Conservation (phyloP, 2,797 vertebrate species). For the Cirrhinus molitorella region DNA sequence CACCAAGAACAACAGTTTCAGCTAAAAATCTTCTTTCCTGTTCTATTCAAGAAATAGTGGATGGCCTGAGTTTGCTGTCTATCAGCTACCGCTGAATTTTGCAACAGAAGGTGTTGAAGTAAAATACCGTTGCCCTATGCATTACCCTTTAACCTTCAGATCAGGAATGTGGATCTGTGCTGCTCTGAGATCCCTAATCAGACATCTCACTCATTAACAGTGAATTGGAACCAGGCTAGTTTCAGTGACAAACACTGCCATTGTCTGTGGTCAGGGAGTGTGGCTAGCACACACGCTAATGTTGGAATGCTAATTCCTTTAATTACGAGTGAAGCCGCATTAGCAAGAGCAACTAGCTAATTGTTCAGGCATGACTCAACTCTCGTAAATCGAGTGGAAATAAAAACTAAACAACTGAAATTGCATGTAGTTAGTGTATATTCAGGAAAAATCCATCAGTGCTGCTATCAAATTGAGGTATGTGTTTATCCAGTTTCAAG, state of each 20-base stretch:
- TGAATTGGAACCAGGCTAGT: constrained; percentile 30
- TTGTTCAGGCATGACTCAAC: not conserved
- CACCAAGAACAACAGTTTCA: not conserved
- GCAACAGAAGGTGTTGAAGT: not conserved
- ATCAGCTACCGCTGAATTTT: not conserved
- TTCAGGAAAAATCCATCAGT: constrained; percentile 12
- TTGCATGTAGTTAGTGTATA: constrained; percentile 1
- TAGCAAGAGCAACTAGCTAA: constrained; percentile 29
- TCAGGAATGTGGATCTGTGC: not conserved
- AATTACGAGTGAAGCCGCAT: constrained; percentile 37
- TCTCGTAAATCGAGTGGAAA: constrained; percentile 48
- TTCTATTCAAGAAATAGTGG: not conserved
- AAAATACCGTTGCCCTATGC: constrained; percentile 19
- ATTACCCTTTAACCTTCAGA: constrained; percentile 44
- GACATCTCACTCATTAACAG: constrained; percentile 40
- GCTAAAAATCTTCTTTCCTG: not conserved
- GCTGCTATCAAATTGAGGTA: not conserved
- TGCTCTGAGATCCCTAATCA: constrained; percentile 31
- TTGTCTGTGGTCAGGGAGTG: constrained; percentile 47
- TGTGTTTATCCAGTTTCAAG: constrained; percentile 19
- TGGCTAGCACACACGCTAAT: constrained; percentile 33
- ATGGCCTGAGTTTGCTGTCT: not conserved
- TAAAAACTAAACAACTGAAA: constrained; percentile 33
- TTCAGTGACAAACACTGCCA: constrained; percentile 47
- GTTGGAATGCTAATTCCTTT: constrained; percentile 54